Percentiles rank a stretch among this genome's conserved stretches.
These are phyloP conservation scores for Drosophila paranaensis DNA, from an alignment of 2,888 invertebrate species.

Conservation along the genomic window DNA sequence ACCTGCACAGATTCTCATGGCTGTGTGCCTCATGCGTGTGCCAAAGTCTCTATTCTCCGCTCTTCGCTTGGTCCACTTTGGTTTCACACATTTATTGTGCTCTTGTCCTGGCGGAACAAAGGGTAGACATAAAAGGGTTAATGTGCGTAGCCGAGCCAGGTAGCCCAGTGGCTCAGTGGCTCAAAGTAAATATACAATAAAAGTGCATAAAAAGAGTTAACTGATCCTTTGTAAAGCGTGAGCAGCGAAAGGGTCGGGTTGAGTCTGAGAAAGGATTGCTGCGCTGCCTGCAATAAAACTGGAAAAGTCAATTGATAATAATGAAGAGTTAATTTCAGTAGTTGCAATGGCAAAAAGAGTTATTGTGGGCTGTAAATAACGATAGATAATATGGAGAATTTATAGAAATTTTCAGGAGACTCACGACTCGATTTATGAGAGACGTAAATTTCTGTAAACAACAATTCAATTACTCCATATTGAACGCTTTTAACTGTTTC, in stretches of 20 bases:
- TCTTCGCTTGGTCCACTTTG: slow-evolving; percentile 5
- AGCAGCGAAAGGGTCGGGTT: slow-evolving; percentile 10
- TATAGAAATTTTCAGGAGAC: slow-evolving; percentile 3
- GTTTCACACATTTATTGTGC: slow-evolving; percentile 46
- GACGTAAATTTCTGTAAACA: neutral
- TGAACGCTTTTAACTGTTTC: slow-evolving; percentile 22
- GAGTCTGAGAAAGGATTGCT: slow-evolving; percentile 19
- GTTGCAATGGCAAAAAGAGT: slow-evolving; percentile 2
- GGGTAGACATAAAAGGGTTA: slow-evolving; percentile 69
- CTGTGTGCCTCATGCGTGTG: neutral
- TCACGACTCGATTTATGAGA: neutral
- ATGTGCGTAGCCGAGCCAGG: slow-evolving; percentile 36
- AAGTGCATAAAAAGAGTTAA: slow-evolving; percentile 71
- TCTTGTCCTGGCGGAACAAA: slow-evolving; percentile 44
- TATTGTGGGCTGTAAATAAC: slow-evolving; percentile 2
- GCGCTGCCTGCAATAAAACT: slow-evolving; percentile 35
- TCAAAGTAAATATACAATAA: slow-evolving; percentile 43
- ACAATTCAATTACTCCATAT: slow-evolving; percentile 27
- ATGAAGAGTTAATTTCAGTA: slow-evolving; percentile 42
- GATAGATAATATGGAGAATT: neutral
- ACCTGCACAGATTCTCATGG: no score
- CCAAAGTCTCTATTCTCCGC: neutral
- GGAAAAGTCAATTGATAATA: slow-evolving; percentile 44
- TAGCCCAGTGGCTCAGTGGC: slow-evolving; percentile 35
- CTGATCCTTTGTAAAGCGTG: slow-evolving; percentile 42